These are phyloP conservation scores for Seladonia tumulorum DNA, from an alignment of 2,888 invertebrate species.

Conservation along the genomic window DNA sequence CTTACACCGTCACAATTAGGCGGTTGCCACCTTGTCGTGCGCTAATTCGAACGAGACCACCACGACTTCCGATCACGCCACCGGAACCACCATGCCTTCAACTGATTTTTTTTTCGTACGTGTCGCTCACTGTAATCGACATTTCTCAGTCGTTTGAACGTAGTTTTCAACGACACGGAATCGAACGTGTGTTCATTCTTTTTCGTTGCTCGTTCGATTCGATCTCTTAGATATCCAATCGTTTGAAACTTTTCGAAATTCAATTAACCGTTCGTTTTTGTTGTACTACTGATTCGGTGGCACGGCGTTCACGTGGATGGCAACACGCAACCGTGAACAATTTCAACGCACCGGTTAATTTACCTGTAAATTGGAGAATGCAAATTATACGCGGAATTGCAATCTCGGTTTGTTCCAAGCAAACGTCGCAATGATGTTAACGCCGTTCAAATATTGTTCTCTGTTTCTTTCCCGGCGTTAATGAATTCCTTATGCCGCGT, in stretches of 20 bases:
- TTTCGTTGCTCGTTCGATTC: neutral
- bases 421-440: neutral
- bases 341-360: neutral
- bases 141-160: neutral
- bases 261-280: neutral
- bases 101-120: neutral
- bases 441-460: neutral
- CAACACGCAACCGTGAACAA: neutral
- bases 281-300: neutral
- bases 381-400: neutral
- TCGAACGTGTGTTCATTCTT: neutral
- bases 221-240: neutral
- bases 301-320: neutral
- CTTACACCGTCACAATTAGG: neutral
- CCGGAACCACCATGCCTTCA: neutral
- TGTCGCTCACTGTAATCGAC: neutral
- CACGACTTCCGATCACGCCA: conserved; percentile 1
- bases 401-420: neutral
- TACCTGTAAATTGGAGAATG: neutral
- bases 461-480: neutral
- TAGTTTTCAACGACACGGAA: neutral
- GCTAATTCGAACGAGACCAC: conserved; percentile 11
- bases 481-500: neutral
- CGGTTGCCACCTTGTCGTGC: neutral
- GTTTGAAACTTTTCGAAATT: neutral